These are phyloP conservation scores for Cylas formicarius DNA, from an alignment of 1,140 invertebrate genomes.

Conservation along the genomic window DNA sequence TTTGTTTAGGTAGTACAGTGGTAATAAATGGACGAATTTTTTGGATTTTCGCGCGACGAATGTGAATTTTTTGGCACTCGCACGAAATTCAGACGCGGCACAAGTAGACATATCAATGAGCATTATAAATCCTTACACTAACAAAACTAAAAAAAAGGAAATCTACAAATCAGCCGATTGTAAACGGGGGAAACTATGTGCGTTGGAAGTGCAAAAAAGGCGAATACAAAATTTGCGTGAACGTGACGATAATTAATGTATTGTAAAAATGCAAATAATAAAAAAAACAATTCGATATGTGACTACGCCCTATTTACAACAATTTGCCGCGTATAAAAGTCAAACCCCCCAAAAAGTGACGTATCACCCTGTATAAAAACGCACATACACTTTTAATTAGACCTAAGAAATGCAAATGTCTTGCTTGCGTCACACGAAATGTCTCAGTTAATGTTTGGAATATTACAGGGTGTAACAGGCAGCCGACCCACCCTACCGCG, in stretches of 20 bases:
- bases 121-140: constrained; percentile 1
- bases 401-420: neutral
- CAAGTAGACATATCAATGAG: constrained; percentile 2
- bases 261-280: no score
- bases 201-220: neutral
- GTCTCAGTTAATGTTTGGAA: constrained; percentile 1
- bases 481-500: neutral
- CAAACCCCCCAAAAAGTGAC: no score
- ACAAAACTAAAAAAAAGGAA: neutral
- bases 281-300: no score
- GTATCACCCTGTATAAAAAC: no score
- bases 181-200: constrained; percentile 1
- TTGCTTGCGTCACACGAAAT: neutral
- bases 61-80: neutral
- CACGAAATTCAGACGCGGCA: neutral
- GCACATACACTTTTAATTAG: neutral
- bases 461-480: neutral
- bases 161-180: neutral
- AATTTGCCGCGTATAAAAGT: no score
- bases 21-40: constrained; percentile 16
- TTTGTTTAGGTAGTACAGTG: constrained; percentile 1
- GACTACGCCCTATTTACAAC: no score
- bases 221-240: no score
- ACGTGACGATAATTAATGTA: no score
- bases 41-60: neutral